Base-by-base conservation (phyloP, 2,888 invertebrate genomes). In the Megaustenia siamemsis region DNA sequence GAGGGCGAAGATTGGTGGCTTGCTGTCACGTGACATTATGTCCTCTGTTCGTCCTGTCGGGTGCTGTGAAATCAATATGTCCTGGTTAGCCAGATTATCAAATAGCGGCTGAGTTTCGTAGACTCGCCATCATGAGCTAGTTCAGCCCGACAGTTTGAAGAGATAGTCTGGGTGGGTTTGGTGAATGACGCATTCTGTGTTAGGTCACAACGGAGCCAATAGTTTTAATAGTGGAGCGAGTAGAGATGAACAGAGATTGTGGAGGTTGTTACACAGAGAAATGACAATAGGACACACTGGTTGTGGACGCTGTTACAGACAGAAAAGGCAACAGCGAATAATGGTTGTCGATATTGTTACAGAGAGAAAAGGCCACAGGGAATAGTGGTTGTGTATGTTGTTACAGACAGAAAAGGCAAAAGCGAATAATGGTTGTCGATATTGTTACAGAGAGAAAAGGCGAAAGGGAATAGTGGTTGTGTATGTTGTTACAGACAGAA, bases 61-160 rank as follows among this genome's bases (percentile, higher is more conserved):
- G n/a, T 21, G 38, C 40, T 1, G 63, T n/a, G 77, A 77, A 63
- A 77, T 77, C 77, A 43, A 77, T 77, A 77, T 56, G 53, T 40
- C 77, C 60, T 43, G 60, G 77, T 76, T 53, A 56, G 76, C 76
- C 38, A 76, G 76, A 77, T 77, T 77, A 63, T 77, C 77, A 63
- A 77, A 77, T 63, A 40, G 63, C n/a, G 28, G 63, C n/a, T 77
- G 40, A 77, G 40, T 77, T 60, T 77, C 10, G 77, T 35, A 40
- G 43, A 63, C 43, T 77, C 35, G 35, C 60, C 4, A 28, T 60
- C 60, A 28, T 24, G 49, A 6, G 49, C 28, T 28, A n/a, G 60
- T 28, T 10, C 0, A 28, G 45, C 10, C 28, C 28, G 71, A 73
- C 28, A 73, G 18, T 73, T 68, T 68, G 68, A 68, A n/a, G n/a